These are phyloP conservation scores for Trypoxylon attenuatum DNA, from an alignment of 2,888 invertebrate species.

Conservation along the genomic window DNA sequence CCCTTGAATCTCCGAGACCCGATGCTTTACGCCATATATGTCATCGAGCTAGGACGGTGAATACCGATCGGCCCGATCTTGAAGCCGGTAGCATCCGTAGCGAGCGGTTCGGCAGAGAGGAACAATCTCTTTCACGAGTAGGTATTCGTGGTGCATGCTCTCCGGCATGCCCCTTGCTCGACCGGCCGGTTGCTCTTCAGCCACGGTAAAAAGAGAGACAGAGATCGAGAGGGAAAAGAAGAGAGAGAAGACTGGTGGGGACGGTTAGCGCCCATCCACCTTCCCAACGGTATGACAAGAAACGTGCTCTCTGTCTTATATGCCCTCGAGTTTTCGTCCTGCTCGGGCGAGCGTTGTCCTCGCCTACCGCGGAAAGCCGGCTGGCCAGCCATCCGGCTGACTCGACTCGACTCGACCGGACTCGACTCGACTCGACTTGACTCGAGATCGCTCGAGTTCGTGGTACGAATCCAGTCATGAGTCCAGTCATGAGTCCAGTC, in stretches of 20 bases:
- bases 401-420: background rate
- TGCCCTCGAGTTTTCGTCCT: conserved; percentile 46
- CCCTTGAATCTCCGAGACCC: conserved; percentile 19
- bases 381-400: background rate
- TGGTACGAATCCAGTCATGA: background rate
- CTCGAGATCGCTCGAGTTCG: background rate
- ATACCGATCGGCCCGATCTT: conserved; percentile 50
- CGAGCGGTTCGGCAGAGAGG: conserved; percentile 35
- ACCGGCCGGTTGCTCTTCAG: too few relatives aligned
- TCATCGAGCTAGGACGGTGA: conserved; percentile 45
- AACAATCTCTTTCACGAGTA: conserved; percentile 35
- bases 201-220: too few relatives aligned
- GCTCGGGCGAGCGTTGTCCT: conserved; percentile 43
- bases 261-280: conserved; percentile 50
- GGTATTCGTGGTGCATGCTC: conserved; percentile 46
- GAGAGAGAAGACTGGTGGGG: conserved; percentile 30
- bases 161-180: conserved; percentile 47
- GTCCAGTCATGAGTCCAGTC: conserved; percentile 1
- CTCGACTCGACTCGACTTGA: background rate
- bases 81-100: conserved; percentile 45
- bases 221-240: too few relatives aligned
- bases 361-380: conserved; percentile 32
- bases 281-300: conserved; percentile 53
- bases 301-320: conserved; percentile 48
- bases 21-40: conserved; percentile 40